Evolutionary conservation across 2,888 invertebrate species (phyloP), one percentile per base, ranked within the genome.

Genomic region (Hemicrepidius hirtus): DNA sequence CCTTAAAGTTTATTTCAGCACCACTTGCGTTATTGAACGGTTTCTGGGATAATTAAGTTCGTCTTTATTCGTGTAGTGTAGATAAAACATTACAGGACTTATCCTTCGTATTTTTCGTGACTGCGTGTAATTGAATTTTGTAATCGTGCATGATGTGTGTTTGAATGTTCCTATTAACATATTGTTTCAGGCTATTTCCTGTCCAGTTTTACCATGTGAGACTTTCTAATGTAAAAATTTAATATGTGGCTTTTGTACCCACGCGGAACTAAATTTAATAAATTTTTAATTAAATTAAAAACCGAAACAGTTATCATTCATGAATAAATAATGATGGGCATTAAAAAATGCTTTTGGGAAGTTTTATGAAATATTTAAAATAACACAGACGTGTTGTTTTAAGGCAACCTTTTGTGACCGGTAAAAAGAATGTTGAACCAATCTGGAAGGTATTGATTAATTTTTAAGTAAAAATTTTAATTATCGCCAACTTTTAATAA

Each of bases 171-270:
- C 35, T 55, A 67, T 71, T 67, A 71, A 66, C 66, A 71, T 67
- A 67, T 71, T 67, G 66, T 71, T 71, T 62, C 53, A 24, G 66
- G 66, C 62, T 37, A 71, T 71, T 71, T 71, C 66, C 50, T 62
- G 55, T 59, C 59, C 60, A 21, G 53, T n/a, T 21, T 55, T 35
- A 16, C 5, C 40, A 21, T 60, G 20, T 44, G 12, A 55, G 41
- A 66, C 55, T 41, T 41, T 66, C 57, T 37, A 68, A 68, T 59
- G 37, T 57, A 50, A 37, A 59, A 59, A 50, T 49, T 46, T 13
- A 68, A 24, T 32, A 57, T 21, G 20, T 49, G 10, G 28, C 49
- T 35, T n/a, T 59, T 60, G 44, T 59, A 20, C 13, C 59, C 50
- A 59, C 46, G 46, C 46, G 50, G 28, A 68, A 32, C 16, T 32